Base-by-base conservation (phyloP, 2,888 invertebrate species). In the Sicus ferrugineus region DNA sequence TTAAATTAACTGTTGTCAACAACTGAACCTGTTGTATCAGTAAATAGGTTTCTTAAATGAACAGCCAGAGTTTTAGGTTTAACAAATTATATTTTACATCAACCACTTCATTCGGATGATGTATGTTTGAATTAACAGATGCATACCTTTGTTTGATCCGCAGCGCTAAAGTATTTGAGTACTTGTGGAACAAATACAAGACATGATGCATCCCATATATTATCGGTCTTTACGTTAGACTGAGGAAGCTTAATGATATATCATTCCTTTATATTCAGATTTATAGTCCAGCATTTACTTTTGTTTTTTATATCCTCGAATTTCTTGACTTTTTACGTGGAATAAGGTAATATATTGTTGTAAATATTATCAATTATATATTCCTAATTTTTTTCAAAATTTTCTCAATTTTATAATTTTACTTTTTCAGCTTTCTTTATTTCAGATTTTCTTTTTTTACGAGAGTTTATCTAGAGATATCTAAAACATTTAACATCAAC, bases 371-470 rank as follows among this genome's bases (percentile, higher is more conserved):
- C 68, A 38, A 34, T 59, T 30, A 21, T 34, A 6, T n/a, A 58
- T 67, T 67, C 42, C 58, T 68, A 50, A 58, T 61, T 62, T 21
- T 50, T 52, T 62, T 62, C 6, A 59, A 59, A 19, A 59, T 59
- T 58, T 16, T 67, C 50, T 58, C 19, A 68, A 61, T 61, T 58
- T 30, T 21, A 70, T 64, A 74, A 76, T 72, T 79, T 79, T 78
- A 75, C 78, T 76, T 80, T 79, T 80, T 80, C 80, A 80, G 80
- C 79, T 77, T 75, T 54, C 77, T 80, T 72, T 77, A 77, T 80
- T 80, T 76, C 79, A 79, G 80, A 78, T 78, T 61, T 59, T 75
- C 76, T 73, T 68, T 71, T 69, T 66, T 66, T 59, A 72, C 62
- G 66, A 16, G 48, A 58, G 31, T 34, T 30, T 56, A 7, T 50